Conservation (phyloP, 2,797 vertebrate genomes). For the Ctenopoma kingsleyae region DNA sequence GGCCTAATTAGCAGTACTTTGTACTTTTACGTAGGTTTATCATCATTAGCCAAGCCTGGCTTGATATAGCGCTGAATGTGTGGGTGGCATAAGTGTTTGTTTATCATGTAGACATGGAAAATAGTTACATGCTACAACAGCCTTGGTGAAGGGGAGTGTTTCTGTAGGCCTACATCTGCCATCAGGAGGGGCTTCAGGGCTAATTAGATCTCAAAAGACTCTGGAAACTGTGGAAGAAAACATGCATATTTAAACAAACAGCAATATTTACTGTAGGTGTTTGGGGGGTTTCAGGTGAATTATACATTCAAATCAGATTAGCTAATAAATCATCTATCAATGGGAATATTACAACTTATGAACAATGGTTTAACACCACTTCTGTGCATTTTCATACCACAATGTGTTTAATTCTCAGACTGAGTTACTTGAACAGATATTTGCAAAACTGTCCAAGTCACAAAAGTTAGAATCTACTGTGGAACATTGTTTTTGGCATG, state of each 20-base stretch:
- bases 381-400: conserved; percentile 4
- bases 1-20: conserved; percentile 79
- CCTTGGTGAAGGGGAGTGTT: conserved; percentile 32
- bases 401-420: conserved; percentile 6
- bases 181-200: conserved; percentile 46
- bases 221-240: conserved; percentile 41
- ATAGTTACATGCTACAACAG: conserved; percentile 78
- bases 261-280: conserved; percentile 18
- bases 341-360: conserved; percentile 52
- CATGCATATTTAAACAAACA: conserved; percentile 52
- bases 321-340: conserved; percentile 61
- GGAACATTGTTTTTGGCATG: not conserved
- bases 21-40: conserved; percentile 77
- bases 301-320: conserved; percentile 53
- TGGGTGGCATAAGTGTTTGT: conserved; percentile 77
- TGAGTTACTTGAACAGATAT: conserved; percentile 9
- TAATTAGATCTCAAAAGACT: conserved; percentile 74
- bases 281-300: conserved; percentile 18
- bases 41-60: conserved; percentile 80
- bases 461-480: not conserved
- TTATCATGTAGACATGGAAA: conserved; percentile 78
- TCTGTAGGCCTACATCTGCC: conserved; percentile 49
- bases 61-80: conserved; percentile 54
- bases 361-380: conserved; percentile 31
- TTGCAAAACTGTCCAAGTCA: not conserved